Base-by-base conservation (phyloP, 2,113 vertebrate species). In the Hemichromis elongatus region DNA sequence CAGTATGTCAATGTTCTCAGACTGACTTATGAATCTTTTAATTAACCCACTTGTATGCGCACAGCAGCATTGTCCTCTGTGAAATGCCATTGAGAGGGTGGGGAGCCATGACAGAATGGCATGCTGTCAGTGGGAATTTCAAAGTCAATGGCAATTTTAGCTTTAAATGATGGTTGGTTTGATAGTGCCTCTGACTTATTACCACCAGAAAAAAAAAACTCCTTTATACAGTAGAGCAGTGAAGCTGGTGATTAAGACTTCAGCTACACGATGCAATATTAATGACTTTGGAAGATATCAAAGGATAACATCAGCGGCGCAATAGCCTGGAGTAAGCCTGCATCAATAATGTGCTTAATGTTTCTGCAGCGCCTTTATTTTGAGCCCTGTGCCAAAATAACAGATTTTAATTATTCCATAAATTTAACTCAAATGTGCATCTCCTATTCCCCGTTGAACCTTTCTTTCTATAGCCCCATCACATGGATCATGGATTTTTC, bases 261-360 rank as follows among this genome's bases (percentile, higher is more conserved):
- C 68, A 90, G 92, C 91, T 89, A 63, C 84, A 88, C 53, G 53
- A 89, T 96, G 92, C 91, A 96, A 95, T 94, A 94, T 95, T 95
- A 95, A 95, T 93, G 93, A 95, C 85, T 89, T 37, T 50, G 87
- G 89, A 84, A 91, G 89, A 94, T 90, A 95, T 96, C 93, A 95
- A 92, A 95, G 93, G 89, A 92, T 47, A 93, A 91, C 75, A 90
- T 90, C 78, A 16, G 83, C 89, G 90, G 92, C 89, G 89, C 87
- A 89, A 68, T 93, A 88, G 92, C 94, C 94, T 86, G 79, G 63
- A 95, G 94, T 87, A 63, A 86, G 83, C 82, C 83, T 91, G 85
- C 92, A 93, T 94, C 85, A 92, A 95, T 94, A 95, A 95, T 90
- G 83, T 85, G 78, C 90, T 86, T 94, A 90, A 53, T 79, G 68